A percentile compares a stretch with the other conserved stretches of the same genome.
These are phyloP conservation scores for Lampris megalopsis DNA, from an alignment of 2,113 vertebrate genomes.

Conservation along the genomic window DNA sequence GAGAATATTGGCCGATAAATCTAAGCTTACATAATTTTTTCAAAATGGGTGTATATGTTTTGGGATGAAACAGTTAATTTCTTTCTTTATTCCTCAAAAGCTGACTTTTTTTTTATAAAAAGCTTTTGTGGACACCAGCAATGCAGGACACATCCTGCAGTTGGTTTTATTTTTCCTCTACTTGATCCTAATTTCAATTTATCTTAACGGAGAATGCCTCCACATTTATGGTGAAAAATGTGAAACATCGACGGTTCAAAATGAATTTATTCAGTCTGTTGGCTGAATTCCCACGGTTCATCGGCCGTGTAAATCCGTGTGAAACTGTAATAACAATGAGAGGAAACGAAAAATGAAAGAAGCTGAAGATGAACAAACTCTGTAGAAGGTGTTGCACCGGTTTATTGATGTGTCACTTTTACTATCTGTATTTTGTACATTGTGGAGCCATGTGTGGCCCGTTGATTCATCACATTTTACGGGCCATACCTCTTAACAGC, in stretches of 20 bases:
- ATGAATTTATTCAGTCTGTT: too few species aligned
- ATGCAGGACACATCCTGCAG: background rate
- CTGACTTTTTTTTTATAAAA: constrained; percentile 30
- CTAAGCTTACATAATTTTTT: too few species aligned
- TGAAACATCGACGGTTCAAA: background rate
- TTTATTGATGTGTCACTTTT: background rate
- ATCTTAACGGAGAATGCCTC: background rate
- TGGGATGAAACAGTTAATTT: background rate
- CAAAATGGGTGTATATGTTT: background rate
- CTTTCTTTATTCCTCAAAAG: constrained; percentile 29
- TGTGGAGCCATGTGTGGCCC: background rate
- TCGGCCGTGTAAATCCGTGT: background rate
- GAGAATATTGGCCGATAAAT: too few species aligned
- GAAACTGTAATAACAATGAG: background rate
- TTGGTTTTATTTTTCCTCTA: background rate
- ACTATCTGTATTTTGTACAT: background rate
- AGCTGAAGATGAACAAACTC: background rate
- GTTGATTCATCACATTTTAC: background rate
- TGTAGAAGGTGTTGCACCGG: constrained; percentile 8
- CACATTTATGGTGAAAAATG: background rate
- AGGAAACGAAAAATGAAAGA: background rate
- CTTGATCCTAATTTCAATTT: background rate
- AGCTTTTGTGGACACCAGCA: background rate
- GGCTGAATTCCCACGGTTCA: too few species aligned
- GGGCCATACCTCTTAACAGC: background rate